phyloP scores from a whole-genome alignment of 2,888 invertebrate genomes.

The Eristalis arbustorum region DNA sequence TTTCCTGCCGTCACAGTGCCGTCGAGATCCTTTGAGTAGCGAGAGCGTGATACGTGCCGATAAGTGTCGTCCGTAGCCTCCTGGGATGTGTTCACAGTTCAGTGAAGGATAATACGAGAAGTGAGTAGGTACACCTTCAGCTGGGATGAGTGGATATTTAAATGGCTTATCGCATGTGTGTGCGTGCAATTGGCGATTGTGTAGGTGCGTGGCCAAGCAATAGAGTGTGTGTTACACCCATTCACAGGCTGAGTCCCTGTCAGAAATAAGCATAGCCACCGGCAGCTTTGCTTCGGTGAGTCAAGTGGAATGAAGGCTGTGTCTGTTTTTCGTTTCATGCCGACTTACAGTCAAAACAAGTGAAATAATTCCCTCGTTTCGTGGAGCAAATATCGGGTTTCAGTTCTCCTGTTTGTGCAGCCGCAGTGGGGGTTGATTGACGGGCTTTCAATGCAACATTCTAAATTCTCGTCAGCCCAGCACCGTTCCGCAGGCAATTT shows the following conservation, averaged over 20 bases:
- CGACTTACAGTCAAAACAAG: constrained; percentile 8
- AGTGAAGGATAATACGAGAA: neutral
- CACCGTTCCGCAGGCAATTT: neutral
- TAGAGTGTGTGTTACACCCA: neutral
- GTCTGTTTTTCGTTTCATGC: neutral
- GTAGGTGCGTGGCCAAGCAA: neutral
- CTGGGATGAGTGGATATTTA: neutral
- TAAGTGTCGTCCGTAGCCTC: neutral
- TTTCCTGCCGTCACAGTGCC: neutral
- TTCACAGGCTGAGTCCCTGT: neutral
- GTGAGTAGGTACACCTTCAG: neutral
- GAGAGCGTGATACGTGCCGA: neutral
- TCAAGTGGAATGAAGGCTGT: neutral
- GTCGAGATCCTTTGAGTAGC: constrained; percentile 18
- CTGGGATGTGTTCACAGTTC: constrained; percentile 3
- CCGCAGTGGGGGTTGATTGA: neutral
- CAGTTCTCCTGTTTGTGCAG: neutral
- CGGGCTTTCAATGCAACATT: neutral
- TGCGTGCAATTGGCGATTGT: neutral
- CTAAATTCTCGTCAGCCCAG: neutral
- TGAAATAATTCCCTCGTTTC: neutral
- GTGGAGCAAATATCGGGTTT: neutral
- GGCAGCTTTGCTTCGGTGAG: neutral
- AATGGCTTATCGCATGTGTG: neutral
- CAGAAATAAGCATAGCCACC: neutral